A percentile compares a stretch with the other conserved stretches of the same genome.
Evolutionary conservation across 2,888 invertebrate genomes (phyloP).

Genomic region (Drosophila neonasuta): DNA sequence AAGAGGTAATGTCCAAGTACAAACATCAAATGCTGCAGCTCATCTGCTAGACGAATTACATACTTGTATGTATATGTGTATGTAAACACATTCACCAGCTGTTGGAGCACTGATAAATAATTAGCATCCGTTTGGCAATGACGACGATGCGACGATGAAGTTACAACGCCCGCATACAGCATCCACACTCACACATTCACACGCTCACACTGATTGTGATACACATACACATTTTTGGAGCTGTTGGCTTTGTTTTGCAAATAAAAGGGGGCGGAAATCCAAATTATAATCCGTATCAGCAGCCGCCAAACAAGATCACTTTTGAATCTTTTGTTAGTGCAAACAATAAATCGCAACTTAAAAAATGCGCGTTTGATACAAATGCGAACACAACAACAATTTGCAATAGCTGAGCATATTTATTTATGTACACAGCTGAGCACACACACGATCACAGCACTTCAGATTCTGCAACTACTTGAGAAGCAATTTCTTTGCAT

Average conservation of each 20-base stretch:
- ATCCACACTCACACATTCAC: background rate
- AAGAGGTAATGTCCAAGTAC: background rate
- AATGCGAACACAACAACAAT: background rate
- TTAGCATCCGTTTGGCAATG: slow-evolving; percentile 27
- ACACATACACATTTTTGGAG: slow-evolving; percentile 4
- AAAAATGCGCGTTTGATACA: slow-evolving; percentile 4
- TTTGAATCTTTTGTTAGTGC: background rate
- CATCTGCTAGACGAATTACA: background rate
- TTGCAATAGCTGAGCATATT: slow-evolving; percentile 8
- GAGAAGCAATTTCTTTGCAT: background rate
- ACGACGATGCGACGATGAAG: slow-evolving; percentile 14
- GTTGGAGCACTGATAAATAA: slow-evolving; percentile 27
- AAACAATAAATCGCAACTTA: background rate
- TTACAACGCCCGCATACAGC: slow-evolving; percentile 25
- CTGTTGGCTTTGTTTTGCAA: slow-evolving; percentile 6
- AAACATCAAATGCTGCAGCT: background rate
- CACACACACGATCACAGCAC: background rate
- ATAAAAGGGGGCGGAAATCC: slow-evolving; percentile 3
- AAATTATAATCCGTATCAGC: background rate
- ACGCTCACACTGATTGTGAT: background rate
- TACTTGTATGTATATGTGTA: background rate
- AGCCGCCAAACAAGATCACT: background rate
- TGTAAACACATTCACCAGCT: slow-evolving; percentile 11
- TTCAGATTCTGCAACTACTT: background rate
- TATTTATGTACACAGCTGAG: slow-evolving; percentile 10